These are phyloP conservation scores for Uromys caudimaculatus DNA, from an alignment of 2,797 vertebrate species.

Conservation along the genomic window DNA sequence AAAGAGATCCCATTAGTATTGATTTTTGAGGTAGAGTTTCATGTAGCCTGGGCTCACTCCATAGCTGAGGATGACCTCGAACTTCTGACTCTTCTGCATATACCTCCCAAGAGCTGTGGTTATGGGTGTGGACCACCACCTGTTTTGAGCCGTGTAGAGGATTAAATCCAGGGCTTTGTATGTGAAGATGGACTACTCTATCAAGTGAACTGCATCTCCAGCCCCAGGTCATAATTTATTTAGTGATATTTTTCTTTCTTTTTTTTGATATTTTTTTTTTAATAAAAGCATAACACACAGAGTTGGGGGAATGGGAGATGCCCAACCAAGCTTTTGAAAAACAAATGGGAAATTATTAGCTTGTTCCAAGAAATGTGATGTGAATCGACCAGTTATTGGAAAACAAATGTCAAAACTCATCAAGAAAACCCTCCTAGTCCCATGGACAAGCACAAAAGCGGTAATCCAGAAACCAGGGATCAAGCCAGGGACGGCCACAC, in stretches of 20 bases:
- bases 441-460: constrained; percentile 16
- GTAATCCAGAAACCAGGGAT: not conserved
- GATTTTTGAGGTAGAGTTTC: not conserved
- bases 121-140: not conserved
- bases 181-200: not conserved
- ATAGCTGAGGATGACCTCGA: not conserved
- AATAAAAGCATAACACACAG: not conserved
- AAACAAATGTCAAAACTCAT: constrained; percentile 45
- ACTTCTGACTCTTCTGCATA: not conserved
- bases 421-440: constrained; percentile 33
- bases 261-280: too few species aligned
- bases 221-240: not conserved
- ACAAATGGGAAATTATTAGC: constrained; percentile 8
- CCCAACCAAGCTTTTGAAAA: constrained; percentile 12
- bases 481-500: not conserved
- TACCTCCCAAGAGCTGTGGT: too few species aligned
- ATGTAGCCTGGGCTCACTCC: not conserved
- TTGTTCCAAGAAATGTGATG: constrained; percentile 47
- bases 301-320: not conserved
- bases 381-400: constrained; percentile 21
- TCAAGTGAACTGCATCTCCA: not conserved
- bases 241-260: not conserved
- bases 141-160: too few species aligned
- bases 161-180: not conserved
- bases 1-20: not conserved